Percentiles rank a stretch among this genome's conserved stretches.
Evolutionary conservation across 2,888 invertebrate genomes (phyloP).

Genomic region (Sussaba pulchella): DNA sequence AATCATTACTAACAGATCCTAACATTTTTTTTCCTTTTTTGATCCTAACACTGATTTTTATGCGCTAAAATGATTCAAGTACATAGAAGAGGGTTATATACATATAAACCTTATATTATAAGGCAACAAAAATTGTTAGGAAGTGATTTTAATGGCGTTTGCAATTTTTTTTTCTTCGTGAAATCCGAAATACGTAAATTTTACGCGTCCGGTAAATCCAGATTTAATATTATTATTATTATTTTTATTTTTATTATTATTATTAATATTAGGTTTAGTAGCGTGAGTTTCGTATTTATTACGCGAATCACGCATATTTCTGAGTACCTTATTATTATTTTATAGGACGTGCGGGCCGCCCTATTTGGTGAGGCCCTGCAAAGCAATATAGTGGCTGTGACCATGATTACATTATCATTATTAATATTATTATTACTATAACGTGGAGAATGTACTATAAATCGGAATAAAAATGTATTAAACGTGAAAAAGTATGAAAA

Average conservation of each 20-base stretch:
- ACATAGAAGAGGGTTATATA: too few species aligned
- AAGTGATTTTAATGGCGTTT: too few species aligned
- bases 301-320: conserved; percentile 70
- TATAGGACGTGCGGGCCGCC: conserved; percentile 64
- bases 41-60: too few species aligned
- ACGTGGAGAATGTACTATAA: conserved; percentile 51
- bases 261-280: conserved; percentile 26
- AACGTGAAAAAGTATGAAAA: conserved; percentile 16
- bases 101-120: too few species aligned
- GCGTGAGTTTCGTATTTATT: conserved; percentile 22
- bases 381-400: conserved; percentile 73
- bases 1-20: too few species aligned
- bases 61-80: too few species aligned
- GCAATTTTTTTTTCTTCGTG: too few species aligned
- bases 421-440: conserved; percentile 30
- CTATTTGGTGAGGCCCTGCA: conserved; percentile 58
- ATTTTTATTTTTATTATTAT: conserved; percentile 44
- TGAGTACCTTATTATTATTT: conserved; percentile 74
- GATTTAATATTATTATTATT: conserved; percentile 39
- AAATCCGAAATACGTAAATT: too few species aligned
- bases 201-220: too few species aligned
- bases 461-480: conserved; percentile 41
- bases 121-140: too few species aligned
- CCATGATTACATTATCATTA: conserved; percentile 67
- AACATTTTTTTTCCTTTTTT: conserved; percentile 11